phyloP scores from a whole-genome alignment of 2,797 vertebrate genomes.

The Lateolabrax maculatus region DNA sequence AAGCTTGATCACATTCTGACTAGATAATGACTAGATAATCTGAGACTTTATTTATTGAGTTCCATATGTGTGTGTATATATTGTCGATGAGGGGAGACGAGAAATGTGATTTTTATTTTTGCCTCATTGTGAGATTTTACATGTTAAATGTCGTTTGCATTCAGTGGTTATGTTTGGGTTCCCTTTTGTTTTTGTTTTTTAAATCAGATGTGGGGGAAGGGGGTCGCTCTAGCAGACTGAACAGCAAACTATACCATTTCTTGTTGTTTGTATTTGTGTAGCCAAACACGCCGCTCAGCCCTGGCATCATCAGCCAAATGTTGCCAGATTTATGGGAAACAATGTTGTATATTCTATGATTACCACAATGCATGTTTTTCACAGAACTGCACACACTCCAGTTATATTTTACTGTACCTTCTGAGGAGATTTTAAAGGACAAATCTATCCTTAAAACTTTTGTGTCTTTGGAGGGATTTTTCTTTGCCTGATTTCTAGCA shows the following conservation, averaged over 20 bases:
- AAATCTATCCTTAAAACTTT: conserved; percentile 1
- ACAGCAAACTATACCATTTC: not conserved
- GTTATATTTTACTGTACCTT: conserved; percentile 53
- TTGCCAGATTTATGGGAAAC: conserved; percentile 8
- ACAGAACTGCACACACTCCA: conserved; percentile 50
- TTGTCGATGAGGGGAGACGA: conserved; percentile 14
- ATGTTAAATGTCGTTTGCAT: conserved; percentile 45
- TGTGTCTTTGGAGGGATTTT: not conserved
- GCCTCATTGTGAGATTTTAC: conserved; percentile 62
- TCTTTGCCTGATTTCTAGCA: conserved; percentile 1
- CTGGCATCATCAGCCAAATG: conserved; percentile 16
- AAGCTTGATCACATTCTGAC: conserved; percentile 58
- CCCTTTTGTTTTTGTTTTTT: not conserved
- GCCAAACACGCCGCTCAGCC: conserved; percentile 31
- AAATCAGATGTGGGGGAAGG: not conserved
- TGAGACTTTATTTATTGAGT: conserved; percentile 89
- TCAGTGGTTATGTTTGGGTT: conserved; percentile 34
- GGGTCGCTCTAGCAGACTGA: conserved; percentile 9
- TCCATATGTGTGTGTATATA: conserved; percentile 78
- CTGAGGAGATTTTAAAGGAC: conserved; percentile 20
- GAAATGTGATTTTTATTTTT: conserved; percentile 54
- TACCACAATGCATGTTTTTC: conserved; percentile 9
- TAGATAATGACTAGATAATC: conserved; percentile 63
- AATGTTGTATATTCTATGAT: conserved; percentile 8
- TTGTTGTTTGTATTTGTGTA: conserved; percentile 29